These are phyloP conservation scores for Atherinosoma microstoma DNA, from an alignment of 2,797 vertebrate genomes.

Conservation along the genomic window DNA sequence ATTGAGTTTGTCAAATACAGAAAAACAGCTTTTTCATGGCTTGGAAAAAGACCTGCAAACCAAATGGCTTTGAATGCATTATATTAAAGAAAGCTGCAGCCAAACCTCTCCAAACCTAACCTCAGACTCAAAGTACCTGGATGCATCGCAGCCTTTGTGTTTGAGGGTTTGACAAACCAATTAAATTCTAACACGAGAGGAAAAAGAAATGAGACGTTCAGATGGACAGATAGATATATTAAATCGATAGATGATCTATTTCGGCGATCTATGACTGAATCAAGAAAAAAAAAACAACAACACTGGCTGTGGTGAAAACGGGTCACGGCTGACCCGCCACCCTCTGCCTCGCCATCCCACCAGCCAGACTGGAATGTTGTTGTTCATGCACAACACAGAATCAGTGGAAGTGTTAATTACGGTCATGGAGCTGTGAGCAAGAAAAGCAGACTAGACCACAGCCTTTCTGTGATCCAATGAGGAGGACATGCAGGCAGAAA, in stretches of 20 bases:
- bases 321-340: constrained; percentile 56
- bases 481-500: constrained; percentile 40
- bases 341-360: constrained; percentile 53
- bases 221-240: background rate
- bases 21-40: constrained; percentile 45
- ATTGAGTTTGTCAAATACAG: constrained; percentile 44
- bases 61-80: constrained; percentile 36
- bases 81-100: constrained; percentile 43
- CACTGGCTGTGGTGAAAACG: constrained; percentile 61
- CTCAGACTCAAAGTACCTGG: constrained; percentile 59
- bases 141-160: constrained; percentile 19
- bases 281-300: constrained; percentile 52
- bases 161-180: constrained; percentile 18
- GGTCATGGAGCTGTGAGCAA: constrained; percentile 75
- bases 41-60: constrained; percentile 46
- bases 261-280: background rate
- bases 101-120: constrained; percentile 55
- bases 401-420: constrained; percentile 84
- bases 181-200: constrained; percentile 30
- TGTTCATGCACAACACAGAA: constrained; percentile 77
- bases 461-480: constrained; percentile 54
- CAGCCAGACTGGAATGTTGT: constrained; percentile 82
- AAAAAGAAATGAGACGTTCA: background rate
- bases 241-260: background rate
- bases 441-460: constrained; percentile 77